Evolutionary conservation across 2,113 vertebrate species (phyloP).

Genomic region (Peromyscus polionotus): DNA sequence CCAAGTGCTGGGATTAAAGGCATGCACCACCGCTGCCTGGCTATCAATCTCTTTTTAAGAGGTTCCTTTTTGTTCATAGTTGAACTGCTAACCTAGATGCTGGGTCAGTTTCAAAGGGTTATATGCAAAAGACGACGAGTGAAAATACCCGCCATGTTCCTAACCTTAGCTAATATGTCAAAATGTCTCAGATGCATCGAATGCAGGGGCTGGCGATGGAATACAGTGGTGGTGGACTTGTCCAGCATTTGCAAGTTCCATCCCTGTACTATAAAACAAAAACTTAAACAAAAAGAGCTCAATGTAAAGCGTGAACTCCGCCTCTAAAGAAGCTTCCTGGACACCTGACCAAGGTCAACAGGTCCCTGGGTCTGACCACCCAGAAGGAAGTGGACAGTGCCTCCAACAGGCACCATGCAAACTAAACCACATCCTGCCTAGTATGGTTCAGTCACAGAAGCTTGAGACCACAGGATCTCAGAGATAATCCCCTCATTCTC

Average conservation of each 20-base stretch:
- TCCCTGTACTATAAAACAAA: background rate
- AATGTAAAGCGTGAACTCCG: background rate
- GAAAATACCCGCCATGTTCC: background rate
- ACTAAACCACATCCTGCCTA: background rate
- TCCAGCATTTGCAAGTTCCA: background rate
- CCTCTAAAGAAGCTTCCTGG: background rate
- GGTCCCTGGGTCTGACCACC: no score
- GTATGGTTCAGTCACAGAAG: background rate
- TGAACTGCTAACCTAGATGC: background rate
- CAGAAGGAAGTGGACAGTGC: background rate
- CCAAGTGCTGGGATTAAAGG: no score
- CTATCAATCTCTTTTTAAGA: background rate
- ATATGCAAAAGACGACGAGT: background rate
- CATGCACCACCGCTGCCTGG: no score
- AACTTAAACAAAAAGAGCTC: background rate
- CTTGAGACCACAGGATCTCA: background rate
- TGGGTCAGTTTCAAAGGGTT: background rate
- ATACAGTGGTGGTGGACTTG: background rate
- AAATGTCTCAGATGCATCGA: background rate
- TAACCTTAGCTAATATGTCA: background rate
- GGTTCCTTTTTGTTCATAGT: background rate
- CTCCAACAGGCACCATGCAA: background rate
- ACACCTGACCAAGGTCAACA: background rate
- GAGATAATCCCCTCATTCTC: accelerated
- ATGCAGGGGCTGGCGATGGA: background rate